Evolutionary conservation across 2,113 vertebrate genomes (phyloP).

Genomic region (Pardalotus punctatus): DNA sequence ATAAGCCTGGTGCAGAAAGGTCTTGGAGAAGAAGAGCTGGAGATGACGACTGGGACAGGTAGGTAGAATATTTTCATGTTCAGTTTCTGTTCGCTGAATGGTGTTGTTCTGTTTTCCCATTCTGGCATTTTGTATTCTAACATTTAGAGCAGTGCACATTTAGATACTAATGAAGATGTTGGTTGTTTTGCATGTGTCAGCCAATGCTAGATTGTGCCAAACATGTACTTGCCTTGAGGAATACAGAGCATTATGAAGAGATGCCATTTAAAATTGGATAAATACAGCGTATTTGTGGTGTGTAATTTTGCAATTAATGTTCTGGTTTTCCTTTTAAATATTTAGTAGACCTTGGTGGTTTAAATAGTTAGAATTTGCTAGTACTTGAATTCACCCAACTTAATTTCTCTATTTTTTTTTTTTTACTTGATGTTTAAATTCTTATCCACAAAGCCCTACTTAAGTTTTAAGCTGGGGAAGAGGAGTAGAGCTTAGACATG

Average conservation of each 20-base stretch:
- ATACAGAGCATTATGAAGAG: neutral
- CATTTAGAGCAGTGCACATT: neutral
- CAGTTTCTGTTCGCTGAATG: neutral
- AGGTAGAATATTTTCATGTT: neutral
- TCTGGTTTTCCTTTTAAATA: neutral
- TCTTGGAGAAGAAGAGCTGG: conserved; percentile 90
- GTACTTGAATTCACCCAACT: neutral
- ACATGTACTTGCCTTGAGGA: neutral
- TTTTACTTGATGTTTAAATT: neutral
- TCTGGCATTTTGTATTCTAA: neutral
- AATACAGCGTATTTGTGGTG: neutral
- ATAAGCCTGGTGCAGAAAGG: conserved; percentile 95
- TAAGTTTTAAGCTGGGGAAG: neutral
- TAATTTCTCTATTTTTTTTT: neutral
- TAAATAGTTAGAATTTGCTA: neutral
- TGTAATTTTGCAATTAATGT: neutral
- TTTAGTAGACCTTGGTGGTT: neutral
- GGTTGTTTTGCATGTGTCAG: neutral
- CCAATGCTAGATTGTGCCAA: neutral
- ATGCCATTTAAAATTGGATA: neutral
- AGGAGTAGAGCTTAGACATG: neutral
- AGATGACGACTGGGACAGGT: conserved; percentile 93
- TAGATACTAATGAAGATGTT: conserved; percentile 47
- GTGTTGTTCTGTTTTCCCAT: neutral
- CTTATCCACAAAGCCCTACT: neutral